Base-by-base conservation (phyloP, 2,113 vertebrate species). In the Phaethornis superciliosus region DNA sequence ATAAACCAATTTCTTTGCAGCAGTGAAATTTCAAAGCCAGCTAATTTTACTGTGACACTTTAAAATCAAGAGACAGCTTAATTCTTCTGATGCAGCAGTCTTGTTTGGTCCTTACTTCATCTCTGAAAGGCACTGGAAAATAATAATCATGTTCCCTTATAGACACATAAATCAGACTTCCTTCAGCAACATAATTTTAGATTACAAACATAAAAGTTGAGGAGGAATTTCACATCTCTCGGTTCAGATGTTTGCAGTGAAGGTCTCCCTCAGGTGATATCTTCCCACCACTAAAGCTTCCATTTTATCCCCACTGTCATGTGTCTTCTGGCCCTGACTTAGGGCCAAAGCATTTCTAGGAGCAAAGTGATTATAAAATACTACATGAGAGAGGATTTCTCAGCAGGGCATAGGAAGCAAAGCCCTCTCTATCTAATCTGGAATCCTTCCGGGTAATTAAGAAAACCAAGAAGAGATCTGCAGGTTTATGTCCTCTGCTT, bases 1-100 rank as follows among this genome's bases (percentile, higher is more conserved):
- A 83, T 55, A 95, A 95, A 89, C 88, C 92, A 88, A 90, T 95
- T 77, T 96, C 69, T 76, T 47, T 58, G 79, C 71, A 93, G 71
- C n/a, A 85, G 88, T 59, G 91, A 90, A 83, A 91, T 86, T 94
- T 89, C 90, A 78, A 94, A 94, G 91, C 78, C 72, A 95, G 80
- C 91, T 97, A 92, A 96, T 97, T 97, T 96, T 91, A 56, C 84
- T 90, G 85, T 20, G 8, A 86, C 3, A 4, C 81, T 81, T 90
- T 94, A 87, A 96, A 96, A 91, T 69, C 76, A 85, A 87, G 67
- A 71, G 52, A 47, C 88, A 68, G 65, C 89, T 95, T 81, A 72
- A 76, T 81, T 92, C 78, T 68, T 67, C 89, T 22, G 75, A 23
- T 63, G 78, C 2, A 76, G 81, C 67, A 26, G 67, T 14, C 16